Conservation (phyloP, 2,113 vertebrate genomes). For the Microtus ochrogaster region DNA sequence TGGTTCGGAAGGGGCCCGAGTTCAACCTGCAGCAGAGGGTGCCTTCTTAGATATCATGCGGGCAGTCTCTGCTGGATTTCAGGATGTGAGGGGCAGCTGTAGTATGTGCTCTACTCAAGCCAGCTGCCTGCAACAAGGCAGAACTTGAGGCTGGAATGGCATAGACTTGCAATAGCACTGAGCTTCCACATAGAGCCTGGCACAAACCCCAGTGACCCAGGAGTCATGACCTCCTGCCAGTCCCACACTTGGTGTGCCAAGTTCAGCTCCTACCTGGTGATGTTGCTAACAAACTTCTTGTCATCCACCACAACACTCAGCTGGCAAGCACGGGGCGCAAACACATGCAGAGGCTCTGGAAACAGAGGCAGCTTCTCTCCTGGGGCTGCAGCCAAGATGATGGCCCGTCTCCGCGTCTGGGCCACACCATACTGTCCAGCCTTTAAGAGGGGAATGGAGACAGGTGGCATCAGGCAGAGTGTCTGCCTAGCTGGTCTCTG, state of each 20-base stretch:
- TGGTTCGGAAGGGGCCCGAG: slow-evolving; percentile 95
- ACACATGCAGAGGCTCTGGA: slow-evolving; percentile 95
- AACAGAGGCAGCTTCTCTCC: slow-evolving; percentile 95
- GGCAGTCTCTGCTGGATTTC: neutral
- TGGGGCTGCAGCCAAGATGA: slow-evolving; percentile 94
- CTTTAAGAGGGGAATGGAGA: slow-evolving; percentile 78
- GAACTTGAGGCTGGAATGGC: neutral
- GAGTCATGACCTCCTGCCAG: too few species aligned
- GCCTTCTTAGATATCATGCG: neutral
- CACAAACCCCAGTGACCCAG: neutral
- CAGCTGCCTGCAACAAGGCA: neutral
- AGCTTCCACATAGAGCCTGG: neutral
- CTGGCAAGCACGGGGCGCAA: slow-evolving; percentile 94
- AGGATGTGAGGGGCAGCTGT: neutral
- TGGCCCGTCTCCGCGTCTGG: slow-evolving; percentile 95
- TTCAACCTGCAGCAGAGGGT: slow-evolving; percentile 87
- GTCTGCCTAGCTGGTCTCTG: neutral
- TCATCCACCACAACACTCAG: slow-evolving; percentile 96
- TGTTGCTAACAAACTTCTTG: slow-evolving; percentile 95
- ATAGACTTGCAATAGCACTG: too few species aligned
- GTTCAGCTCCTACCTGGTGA: slow-evolving; percentile 89
- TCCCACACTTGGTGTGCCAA: too few species aligned
- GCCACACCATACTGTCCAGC: slow-evolving; percentile 97
- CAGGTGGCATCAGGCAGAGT: neutral
- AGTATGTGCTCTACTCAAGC: too few species aligned